These are phyloP conservation scores for Clanis bilineata DNA, from an alignment of 2,888 invertebrate genomes.

Conservation along the genomic window DNA sequence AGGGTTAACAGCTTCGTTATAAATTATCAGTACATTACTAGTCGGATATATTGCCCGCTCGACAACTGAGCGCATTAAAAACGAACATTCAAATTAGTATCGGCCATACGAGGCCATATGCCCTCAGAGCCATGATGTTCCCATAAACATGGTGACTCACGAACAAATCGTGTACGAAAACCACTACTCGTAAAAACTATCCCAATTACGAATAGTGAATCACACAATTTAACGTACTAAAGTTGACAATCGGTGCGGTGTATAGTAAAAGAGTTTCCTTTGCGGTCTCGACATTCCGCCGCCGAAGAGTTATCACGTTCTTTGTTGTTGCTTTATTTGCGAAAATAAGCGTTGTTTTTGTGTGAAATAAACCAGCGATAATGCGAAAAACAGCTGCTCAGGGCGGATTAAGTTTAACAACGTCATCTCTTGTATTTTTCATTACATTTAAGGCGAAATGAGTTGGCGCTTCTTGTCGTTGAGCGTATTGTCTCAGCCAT, in stretches of 20 bases:
- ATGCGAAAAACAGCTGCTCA: background rate
- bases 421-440: background rate
- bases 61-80: slow-evolving; percentile 25
- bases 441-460: background rate
- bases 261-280: slow-evolving; percentile 46
- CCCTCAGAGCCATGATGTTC: slow-evolving; percentile 20
- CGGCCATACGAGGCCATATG: slow-evolving; percentile 28
- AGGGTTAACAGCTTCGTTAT: background rate
- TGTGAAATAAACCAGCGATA: background rate
- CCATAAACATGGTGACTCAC: slow-evolving; percentile 30
- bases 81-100: slow-evolving; percentile 28
- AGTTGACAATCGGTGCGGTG: slow-evolving; percentile 30
- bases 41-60: background rate
- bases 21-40: slow-evolving; percentile 8
- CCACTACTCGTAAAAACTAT: slow-evolving; percentile 57
- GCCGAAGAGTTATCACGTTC: slow-evolving; percentile 16
- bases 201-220: slow-evolving; percentile 62
- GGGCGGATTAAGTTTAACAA: background rate
- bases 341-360: background rate
- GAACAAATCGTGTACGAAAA: slow-evolving; percentile 40
- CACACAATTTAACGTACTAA: slow-evolving; percentile 44
- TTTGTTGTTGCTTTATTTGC: slow-evolving; percentile 13
- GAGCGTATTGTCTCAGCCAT: background rate
- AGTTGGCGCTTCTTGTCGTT: background rate
- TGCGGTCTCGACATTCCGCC: slow-evolving; percentile 53